Conservation (phyloP, 2,888 invertebrate genomes). For the Oscheius sp. region DNA sequence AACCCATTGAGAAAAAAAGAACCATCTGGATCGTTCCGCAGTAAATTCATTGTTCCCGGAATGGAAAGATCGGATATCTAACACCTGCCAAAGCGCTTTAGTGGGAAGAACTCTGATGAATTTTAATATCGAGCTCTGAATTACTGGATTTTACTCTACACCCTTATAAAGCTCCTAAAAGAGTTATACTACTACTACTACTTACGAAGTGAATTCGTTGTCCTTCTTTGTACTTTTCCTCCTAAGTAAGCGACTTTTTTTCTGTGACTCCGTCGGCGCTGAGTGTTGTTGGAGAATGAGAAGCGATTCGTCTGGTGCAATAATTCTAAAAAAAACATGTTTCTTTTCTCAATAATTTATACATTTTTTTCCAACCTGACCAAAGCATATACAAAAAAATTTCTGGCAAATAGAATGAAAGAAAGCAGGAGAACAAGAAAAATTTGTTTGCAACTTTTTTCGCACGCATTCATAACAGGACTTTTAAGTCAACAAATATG, state of each 20-base stretch:
- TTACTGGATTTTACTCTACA: neutral
- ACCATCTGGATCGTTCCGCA: no score
- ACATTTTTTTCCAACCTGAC: neutral
- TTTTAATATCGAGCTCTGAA: neutral
- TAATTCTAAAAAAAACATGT: slow-evolving; percentile 26
- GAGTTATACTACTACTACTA: no score
- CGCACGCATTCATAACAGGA: no score
- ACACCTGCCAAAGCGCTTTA: no score
- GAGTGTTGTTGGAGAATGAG: slow-evolving; percentile 30
- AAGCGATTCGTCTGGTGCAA: slow-evolving; percentile 32
- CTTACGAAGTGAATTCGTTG: neutral
- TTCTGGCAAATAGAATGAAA: neutral
- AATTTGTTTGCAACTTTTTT: no score
- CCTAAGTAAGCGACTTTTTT: neutral
- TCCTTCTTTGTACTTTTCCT: slow-evolving; percentile 27
- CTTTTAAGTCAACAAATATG: no score
- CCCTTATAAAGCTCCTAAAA: no score
- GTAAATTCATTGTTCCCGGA: no score
- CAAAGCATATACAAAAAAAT: neutral
- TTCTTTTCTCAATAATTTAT: neutral
- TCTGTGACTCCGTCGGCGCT: slow-evolving; percentile 1
- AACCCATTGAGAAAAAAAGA: no score
- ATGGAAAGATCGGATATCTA: no score
- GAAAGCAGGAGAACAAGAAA: neutral
- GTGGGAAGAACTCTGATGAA: no score